Evolutionary conservation across 1,140 invertebrate genomes (phyloP).

Genomic region (Cotesia chilonis): DNA sequence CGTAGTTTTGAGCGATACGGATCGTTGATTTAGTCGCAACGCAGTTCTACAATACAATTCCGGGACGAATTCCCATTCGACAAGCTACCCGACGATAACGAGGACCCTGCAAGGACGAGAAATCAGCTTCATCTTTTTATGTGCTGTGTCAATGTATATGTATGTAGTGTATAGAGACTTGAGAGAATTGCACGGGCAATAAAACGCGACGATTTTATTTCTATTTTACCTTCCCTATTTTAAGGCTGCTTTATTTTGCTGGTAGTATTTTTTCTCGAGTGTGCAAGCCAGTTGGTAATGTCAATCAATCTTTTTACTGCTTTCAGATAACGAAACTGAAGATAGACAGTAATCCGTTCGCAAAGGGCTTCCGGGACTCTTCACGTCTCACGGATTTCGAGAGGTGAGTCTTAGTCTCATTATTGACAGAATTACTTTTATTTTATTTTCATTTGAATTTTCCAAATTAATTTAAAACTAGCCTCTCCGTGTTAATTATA

Average conservation of each 20-base stretch:
- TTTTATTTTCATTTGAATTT: neutral
- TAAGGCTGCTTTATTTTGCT: conserved; percentile 13
- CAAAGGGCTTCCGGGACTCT: conserved; percentile 85
- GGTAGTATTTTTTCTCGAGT: neutral
- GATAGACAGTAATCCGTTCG: conserved; percentile 87
- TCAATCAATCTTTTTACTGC: conserved; percentile 42
- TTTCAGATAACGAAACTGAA: conserved; percentile 91
- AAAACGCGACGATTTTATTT: conserved; percentile 31
- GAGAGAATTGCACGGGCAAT: conserved; percentile 33
- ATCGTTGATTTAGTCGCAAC: conserved; percentile 47
- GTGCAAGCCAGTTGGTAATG: neutral
- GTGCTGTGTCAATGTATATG: conserved; percentile 1
- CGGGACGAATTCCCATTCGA: conserved; percentile 46
- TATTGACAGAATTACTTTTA: conserved; percentile 2
- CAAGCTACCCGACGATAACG: conserved; percentile 44
- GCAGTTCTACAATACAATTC: conserved; percentile 46
- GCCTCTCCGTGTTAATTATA: too few species aligned
- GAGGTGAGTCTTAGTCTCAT: conserved; percentile 68
- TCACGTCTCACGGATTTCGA: conserved; percentile 88
- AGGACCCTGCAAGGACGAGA: conserved; percentile 35
- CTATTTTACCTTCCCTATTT: conserved; percentile 28
- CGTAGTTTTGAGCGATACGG: conserved; percentile 46
- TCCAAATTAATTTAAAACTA: too few species aligned
- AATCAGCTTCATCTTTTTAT: conserved; percentile 10
- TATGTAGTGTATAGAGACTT: too few species aligned